Evolutionary conservation across 2,113 vertebrate genomes (phyloP).

Genomic region (Dicerorhinus sumatrensis): DNA sequence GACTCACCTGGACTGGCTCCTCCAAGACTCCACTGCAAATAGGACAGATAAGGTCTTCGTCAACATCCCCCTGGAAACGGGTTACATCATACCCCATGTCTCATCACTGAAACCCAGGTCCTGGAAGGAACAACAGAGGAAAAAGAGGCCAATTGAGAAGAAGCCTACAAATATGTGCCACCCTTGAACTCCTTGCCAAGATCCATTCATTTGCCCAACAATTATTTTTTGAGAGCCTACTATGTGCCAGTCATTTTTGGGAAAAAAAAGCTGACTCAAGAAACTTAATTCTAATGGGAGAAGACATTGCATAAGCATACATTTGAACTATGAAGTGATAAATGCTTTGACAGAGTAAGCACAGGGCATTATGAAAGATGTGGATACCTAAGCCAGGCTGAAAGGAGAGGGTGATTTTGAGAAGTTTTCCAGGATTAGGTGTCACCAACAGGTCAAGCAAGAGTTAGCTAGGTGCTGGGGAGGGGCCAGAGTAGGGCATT

Average conservation of each 20-base stretch:
- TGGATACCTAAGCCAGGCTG: not conserved
- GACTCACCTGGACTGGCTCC: conserved; percentile 96
- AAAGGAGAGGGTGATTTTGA: not conserved
- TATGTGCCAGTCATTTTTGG: not conserved
- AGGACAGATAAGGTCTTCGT: conserved; percentile 98
- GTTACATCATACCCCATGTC: conserved; percentile 99
- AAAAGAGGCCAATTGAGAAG: conserved; percentile 43
- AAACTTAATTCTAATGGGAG: conserved; percentile 24
- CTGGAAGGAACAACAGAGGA: conserved; percentile 78
- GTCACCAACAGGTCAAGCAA: not conserved
- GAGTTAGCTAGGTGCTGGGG: not conserved
- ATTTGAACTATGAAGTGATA: conserved; percentile 8
- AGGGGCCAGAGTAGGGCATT: not conserved
- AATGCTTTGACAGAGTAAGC: not conserved
- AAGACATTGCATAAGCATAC: conserved; percentile 1
- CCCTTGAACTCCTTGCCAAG: not conserved
- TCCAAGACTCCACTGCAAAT: conserved; percentile 99
- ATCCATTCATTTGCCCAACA: not conserved
- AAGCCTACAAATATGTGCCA: not conserved
- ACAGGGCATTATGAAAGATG: not conserved
- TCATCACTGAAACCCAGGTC: conserved; percentile 92
- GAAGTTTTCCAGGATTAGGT: not conserved
- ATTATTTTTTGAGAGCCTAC: not conserved
- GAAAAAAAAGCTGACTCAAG: not conserved
- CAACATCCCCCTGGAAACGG: conserved; percentile 98